A percentile compares a stretch with the other conserved stretches of the same genome.
Evolutionary conservation across 2,888 invertebrate genomes (phyloP).

Genomic region (Platynereis dumerilii): DNA sequence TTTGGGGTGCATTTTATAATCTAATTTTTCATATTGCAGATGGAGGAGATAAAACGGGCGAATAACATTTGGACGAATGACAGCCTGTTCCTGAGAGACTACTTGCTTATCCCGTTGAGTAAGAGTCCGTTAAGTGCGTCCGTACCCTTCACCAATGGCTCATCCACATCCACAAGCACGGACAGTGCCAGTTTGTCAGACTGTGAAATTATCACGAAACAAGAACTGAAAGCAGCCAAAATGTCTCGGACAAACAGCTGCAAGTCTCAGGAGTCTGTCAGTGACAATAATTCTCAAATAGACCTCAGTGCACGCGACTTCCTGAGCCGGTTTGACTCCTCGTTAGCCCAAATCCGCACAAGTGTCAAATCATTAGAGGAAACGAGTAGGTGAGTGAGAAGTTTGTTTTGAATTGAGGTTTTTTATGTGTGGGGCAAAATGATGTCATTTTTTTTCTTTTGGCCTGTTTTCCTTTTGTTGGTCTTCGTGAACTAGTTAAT

Average conservation of each 20-base stretch:
- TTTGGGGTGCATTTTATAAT: no score
- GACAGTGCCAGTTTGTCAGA: not conserved
- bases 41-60: constrained; percentile 89
- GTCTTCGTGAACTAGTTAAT: no score
- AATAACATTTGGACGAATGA: constrained; percentile 92
- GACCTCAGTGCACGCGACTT: constrained; percentile 50
- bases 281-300: constrained; percentile 6
- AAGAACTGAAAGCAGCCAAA: constrained; percentile 9
- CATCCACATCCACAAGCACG: not conserved
- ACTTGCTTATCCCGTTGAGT: constrained; percentile 77
- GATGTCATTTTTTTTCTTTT: no score
- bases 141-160: not conserved
- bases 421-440: no score
- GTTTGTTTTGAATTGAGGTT: no score
- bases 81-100: constrained; percentile 88
- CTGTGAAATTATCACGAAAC: constrained; percentile 17
- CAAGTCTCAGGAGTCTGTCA: not conserved
- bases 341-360: constrained; percentile 60
- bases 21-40: no score
- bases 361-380: constrained; percentile 58
- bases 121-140: constrained; percentile 17
- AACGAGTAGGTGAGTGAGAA: constrained; percentile 48
- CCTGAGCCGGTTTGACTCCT: constrained; percentile 63
- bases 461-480: no score
- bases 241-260: constrained; percentile 18